Conservation (phyloP, 2,797 vertebrate genomes). For the Eutrigla gurnardus region DNA sequence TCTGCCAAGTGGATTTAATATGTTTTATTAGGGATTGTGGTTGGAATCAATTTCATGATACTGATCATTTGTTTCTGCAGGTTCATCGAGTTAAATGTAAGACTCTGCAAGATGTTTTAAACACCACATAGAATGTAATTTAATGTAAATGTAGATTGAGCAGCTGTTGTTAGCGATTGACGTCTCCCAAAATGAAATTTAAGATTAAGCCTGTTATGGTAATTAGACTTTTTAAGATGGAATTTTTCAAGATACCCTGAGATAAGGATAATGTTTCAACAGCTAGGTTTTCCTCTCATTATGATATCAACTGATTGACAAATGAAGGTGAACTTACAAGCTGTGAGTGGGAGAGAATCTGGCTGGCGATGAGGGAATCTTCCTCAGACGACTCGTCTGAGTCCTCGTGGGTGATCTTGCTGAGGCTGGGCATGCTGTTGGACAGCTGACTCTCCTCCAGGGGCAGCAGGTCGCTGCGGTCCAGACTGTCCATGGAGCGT, state of each 20-base stretch:
- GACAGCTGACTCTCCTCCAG: conserved; percentile 92
- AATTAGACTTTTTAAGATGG: neutral
- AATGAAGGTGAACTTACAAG: conserved; percentile 72
- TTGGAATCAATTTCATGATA: neutral
- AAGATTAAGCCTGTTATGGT: neutral
- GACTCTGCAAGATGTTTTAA: neutral
- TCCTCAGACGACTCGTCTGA: conserved; percentile 95
- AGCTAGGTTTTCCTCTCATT: neutral
- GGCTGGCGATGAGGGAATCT: conserved; percentile 92
- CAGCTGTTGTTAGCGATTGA: neutral
- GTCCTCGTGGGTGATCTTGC: conserved; percentile 87
- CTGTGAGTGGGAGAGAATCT: conserved; percentile 91
- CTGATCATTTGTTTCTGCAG: neutral
- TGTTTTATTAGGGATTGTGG: neutral
- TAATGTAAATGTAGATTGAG: neutral
- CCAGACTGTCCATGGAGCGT: conserved; percentile 90
- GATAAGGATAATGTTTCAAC: neutral
- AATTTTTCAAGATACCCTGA: neutral
- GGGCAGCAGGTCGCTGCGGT: conserved; percentile 91
- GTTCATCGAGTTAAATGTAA: neutral
- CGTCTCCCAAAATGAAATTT: neutral
- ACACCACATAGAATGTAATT: neutral
- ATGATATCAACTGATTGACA: conserved; percentile 3
- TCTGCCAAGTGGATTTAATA: neutral
- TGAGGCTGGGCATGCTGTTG: conserved; percentile 90